Conservation (phyloP, 1,140 invertebrate genomes). For the Macrotrachela quadricornifera region DNA sequence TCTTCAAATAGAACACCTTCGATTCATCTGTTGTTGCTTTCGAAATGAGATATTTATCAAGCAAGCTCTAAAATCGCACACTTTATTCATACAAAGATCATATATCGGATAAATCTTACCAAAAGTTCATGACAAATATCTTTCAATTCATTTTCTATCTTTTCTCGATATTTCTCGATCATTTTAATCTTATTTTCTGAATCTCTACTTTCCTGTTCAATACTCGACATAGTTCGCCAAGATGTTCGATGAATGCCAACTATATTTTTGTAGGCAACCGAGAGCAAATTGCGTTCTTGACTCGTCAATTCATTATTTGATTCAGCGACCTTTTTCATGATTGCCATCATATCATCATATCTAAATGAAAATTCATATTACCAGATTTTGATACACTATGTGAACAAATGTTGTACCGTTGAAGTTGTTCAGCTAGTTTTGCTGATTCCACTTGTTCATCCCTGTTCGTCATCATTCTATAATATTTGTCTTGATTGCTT, state of each 20-base stretch:
- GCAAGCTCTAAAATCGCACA: constrained; percentile 48
- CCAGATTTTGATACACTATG: not conserved
- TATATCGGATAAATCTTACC: constrained; percentile 27
- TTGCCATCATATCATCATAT: constrained; percentile 61
- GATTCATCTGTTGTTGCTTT: constrained; percentile 88
- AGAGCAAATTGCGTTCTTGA: constrained; percentile 82
- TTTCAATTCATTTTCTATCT: constrained; percentile 89
- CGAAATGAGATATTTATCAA: constrained; percentile 87
- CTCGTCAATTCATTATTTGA: constrained; percentile 15
- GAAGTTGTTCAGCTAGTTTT: constrained; percentile 95
- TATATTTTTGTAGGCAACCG: constrained; percentile 97
- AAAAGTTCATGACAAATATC: constrained; percentile 90
- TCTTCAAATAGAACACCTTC: constrained; percentile 97
- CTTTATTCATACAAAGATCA: constrained; percentile 11
- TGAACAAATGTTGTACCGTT: constrained; percentile 36
- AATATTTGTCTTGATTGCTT: no score
- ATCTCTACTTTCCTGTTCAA: constrained; percentile 71
- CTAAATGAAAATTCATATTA: not conserved
- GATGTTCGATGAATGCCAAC: constrained; percentile 82
- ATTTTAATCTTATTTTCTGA: constrained; percentile 81
- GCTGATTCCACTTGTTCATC: constrained; percentile 95
- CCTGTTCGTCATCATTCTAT: constrained; percentile 43
- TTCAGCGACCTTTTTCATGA: constrained; percentile 68
- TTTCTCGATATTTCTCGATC: constrained; percentile 91
- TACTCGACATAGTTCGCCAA: constrained; percentile 86